Evolutionary conservation across 2,113 vertebrate genomes (phyloP), one percentile per base, ranked within the genome.

Genomic region (Hippocampus guttulatus): DNA sequence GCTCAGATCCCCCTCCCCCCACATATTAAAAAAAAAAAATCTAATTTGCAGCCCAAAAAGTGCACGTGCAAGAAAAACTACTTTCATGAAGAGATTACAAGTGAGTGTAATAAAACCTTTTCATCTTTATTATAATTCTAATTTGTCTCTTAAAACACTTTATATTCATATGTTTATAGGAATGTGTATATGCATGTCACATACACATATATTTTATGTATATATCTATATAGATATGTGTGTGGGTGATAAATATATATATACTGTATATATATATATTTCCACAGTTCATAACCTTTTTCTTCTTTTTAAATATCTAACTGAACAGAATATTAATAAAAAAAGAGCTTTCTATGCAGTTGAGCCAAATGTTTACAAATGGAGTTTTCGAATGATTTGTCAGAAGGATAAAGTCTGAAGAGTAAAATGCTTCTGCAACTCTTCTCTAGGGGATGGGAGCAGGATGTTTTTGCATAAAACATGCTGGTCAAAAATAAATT

Each of bases 101-200:
- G 57, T 47, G 25, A 69, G 71, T 70, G 27, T 77, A 74, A 70
- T 83, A 81, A 25, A 86, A 81, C 71, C 23, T 27, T 61, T 81
- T 85, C 85, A 84, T 90, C 88, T 92, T 93, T 92, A 93, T 92
- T 93, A 92, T 91, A 92, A 91, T 87, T 91, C 89, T 92, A 93
- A 91, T 91, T 84, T 91, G 89, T 92, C 84, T 93, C 90, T 93
- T 92, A 93, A 93, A 93, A 93, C 91, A 91, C 90, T 85, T 92
- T 87, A 92, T 90, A 89, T 93, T 90, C 90, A 90, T 92, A 88
- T 88, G 85, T 88, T 80, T 79, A 87, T 88, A 86, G 91, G 89
- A 90, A 88, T 81, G 84, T 76, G 86, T 91, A 92, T 91, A 92
- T 91, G 91, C 78, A 38, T 79, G 66, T 81, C 74, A 91, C 89